These are phyloP conservation scores for Bombus superbus DNA, from an alignment of 1,140 invertebrate species.

Conservation along the genomic window DNA sequence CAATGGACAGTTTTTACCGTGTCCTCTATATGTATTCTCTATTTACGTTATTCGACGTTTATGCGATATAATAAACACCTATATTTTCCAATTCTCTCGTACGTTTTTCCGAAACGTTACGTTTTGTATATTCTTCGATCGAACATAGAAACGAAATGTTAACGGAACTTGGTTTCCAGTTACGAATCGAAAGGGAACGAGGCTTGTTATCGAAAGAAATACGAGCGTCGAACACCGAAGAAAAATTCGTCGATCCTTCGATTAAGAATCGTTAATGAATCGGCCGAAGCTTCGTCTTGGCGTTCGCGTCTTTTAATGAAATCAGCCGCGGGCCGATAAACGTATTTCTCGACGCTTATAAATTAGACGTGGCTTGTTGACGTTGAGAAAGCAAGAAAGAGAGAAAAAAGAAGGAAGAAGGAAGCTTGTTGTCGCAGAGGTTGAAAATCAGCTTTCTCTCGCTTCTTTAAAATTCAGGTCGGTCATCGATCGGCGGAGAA, in stretches of 20 bases:
- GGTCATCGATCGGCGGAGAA: constrained; percentile 23
- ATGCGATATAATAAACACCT: background rate
- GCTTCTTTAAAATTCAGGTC: constrained; percentile 36
- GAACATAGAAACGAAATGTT: background rate
- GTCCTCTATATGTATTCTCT: background rate
- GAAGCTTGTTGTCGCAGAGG: constrained; percentile 14
- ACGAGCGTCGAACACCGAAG: background rate
- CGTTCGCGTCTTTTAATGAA: constrained; percentile 14
- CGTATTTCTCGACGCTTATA: constrained; percentile 16
- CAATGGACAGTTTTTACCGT: background rate
- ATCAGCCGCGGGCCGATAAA: constrained; percentile 6
- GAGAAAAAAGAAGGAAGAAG: background rate
- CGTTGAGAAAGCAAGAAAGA: background rate
- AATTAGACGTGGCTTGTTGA: constrained; percentile 25
- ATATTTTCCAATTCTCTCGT: background rate
- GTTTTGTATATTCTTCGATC: background rate
- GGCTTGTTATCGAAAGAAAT: background rate
- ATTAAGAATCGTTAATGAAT: constrained; percentile 7
- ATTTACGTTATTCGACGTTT: background rate
- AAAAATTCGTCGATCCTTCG: background rate
- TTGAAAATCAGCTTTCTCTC: constrained; percentile 28
- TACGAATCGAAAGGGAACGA: background rate
- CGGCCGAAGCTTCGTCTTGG: background rate
- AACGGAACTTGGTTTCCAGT: background rate
- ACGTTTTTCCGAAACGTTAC: background rate